These are phyloP conservation scores for Trematocara caparti DNA, from an alignment of 2,797 vertebrate species.

Conservation along the genomic window DNA sequence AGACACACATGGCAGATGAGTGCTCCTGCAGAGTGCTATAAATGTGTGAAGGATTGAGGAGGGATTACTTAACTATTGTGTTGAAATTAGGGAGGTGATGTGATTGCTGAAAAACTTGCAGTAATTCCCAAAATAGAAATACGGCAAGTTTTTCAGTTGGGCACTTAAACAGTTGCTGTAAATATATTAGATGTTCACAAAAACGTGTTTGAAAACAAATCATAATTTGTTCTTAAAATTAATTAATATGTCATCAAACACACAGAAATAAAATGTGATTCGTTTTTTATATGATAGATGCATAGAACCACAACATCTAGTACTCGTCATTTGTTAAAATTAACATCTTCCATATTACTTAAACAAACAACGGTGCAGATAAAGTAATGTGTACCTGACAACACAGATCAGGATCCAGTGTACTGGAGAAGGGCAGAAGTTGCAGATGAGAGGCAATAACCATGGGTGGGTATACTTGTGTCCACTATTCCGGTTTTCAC, in stretches of 20 bases:
- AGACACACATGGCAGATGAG: background rate
- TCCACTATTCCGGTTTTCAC: background rate
- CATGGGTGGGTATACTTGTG: background rate
- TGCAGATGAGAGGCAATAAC: background rate
- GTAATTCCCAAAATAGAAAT: background rate
- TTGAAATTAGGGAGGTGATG: constrained; percentile 20
- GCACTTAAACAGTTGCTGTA: background rate
- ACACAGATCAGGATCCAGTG: background rate
- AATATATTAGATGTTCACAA: background rate
- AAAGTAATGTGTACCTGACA: background rate
- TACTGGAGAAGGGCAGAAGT: background rate
- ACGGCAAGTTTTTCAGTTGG: fast-evolving
- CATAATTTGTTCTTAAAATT: background rate
- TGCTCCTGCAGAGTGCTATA: constrained; percentile 26
- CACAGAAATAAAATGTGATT: background rate
- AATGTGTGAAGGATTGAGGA: constrained; percentile 35
- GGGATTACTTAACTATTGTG: background rate
- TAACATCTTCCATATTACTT: background rate
- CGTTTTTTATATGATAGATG: background rate
- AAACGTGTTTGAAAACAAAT: fast-evolving
- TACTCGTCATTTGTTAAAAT: background rate
- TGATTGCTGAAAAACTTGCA: constrained; percentile 3
- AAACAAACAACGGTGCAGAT: background rate
- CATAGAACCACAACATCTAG: background rate
- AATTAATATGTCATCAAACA: background rate